Percentiles rank a stretch among this genome's conserved stretches.
These are phyloP conservation scores for Brachionus koreanus DNA, from an alignment of 1,140 invertebrate genomes.

Conservation along the genomic window DNA sequence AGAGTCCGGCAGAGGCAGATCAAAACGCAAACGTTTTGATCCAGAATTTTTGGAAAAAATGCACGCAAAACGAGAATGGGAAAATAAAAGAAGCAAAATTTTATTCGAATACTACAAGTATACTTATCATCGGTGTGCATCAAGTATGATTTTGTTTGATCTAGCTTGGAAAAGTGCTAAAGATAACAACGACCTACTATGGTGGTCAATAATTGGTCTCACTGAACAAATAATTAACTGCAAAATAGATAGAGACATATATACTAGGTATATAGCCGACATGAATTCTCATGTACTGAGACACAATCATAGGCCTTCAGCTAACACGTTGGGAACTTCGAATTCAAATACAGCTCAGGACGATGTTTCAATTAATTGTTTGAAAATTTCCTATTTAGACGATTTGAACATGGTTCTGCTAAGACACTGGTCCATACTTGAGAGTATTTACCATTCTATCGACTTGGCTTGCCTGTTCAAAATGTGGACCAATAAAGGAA, in stretches of 20 bases:
- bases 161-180: conserved; percentile 81
- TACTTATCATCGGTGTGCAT: conserved; percentile 46
- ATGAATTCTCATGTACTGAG: conserved; percentile 74
- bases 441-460: conserved; percentile 75
- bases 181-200: conserved; percentile 75
- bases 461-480: conserved; percentile 69
- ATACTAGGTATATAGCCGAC: conserved; percentile 69
- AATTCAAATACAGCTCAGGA: not conserved
- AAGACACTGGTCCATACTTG: conserved; percentile 83
- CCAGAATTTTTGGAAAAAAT: conserved; percentile 70
- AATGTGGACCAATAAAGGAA: conserved; percentile 78
- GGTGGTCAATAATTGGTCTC: conserved; percentile 75
- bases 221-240: conserved; percentile 73
- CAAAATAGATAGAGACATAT: conserved; percentile 65
- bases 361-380: conserved; percentile 54
- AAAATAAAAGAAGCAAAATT: conserved; percentile 73
- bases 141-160: conserved; percentile 69
- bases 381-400: conserved; percentile 75
- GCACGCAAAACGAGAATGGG: conserved; percentile 72
- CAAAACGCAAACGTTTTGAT: conserved; percentile 67
- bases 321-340: conserved; percentile 45
- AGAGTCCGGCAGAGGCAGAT: conserved; percentile 50
- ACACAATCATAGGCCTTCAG: conserved; percentile 62
- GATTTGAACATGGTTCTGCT: conserved; percentile 70
- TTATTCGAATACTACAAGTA: conserved; percentile 73